phyloP scores from a whole-genome alignment of 2,888 invertebrate species.

The Tachina lurida region DNA sequence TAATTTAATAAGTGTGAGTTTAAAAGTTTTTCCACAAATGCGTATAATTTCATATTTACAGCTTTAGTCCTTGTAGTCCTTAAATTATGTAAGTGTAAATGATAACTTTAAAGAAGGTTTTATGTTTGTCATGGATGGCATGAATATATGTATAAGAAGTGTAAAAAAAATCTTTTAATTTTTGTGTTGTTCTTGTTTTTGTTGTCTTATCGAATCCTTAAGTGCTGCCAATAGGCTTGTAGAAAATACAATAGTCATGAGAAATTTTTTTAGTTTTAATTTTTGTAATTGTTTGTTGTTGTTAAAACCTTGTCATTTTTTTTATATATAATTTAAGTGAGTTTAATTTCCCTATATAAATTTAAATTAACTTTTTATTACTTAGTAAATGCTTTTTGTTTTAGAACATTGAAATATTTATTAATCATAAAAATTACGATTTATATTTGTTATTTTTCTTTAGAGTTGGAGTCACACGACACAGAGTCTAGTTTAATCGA shows the following conservation, averaged over 20 bases:
- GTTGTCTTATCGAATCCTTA: constrained; percentile 37
- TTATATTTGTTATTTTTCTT: neutral
- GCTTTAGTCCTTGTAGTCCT: constrained; percentile 52
- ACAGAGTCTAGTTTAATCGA: neutral
- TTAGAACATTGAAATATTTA: constrained; percentile 70
- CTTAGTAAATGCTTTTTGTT: constrained; percentile 71
- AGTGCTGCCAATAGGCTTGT: constrained; percentile 71
- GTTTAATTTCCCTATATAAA: constrained; percentile 4
- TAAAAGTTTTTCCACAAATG: constrained; percentile 4
- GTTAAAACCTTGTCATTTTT: constrained; percentile 24
- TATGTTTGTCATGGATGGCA: constrained; percentile 18
- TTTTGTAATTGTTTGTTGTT: constrained; percentile 7
- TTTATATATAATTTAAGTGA: constrained; percentile 17
- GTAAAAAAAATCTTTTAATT: constrained; percentile 35
- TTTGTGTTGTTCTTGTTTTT: constrained; percentile 18
- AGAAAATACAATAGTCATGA: constrained; percentile 65
- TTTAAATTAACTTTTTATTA: constrained; percentile 40
- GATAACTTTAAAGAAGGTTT: constrained; percentile 6
- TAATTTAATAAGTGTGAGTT: constrained; percentile 72
- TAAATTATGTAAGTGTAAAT: neutral
- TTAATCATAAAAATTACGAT: constrained; percentile 50
- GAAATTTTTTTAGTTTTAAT: constrained; percentile 8
- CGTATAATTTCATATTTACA: constrained; percentile 61
- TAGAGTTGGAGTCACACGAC: neutral
- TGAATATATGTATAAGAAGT: constrained; percentile 17